phyloP scores from a whole-genome alignment of 2,113 vertebrate genomes.

The Vanacampus margaritifer region DNA sequence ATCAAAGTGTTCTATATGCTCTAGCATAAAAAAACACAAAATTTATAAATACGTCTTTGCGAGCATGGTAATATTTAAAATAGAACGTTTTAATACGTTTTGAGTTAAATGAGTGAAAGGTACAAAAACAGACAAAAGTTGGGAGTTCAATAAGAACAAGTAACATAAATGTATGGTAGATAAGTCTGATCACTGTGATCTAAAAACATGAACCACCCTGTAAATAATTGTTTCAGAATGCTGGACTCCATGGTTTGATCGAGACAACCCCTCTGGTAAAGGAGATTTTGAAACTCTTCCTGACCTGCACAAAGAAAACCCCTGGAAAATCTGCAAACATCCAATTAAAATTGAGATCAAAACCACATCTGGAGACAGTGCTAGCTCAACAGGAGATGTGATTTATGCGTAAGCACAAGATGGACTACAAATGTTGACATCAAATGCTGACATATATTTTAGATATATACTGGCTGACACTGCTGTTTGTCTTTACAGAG shows the following conservation, averaged over 20 bases:
- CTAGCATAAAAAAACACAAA: no score
- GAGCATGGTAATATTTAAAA: no score
- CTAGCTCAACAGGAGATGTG: neutral
- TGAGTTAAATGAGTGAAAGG: no score
- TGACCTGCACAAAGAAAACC: neutral
- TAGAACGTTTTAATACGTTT: no score
- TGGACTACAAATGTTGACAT: neutral
- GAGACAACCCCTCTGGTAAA: neutral
- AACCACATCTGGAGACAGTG: neutral
- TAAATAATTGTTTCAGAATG: neutral
- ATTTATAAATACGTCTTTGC: no score
- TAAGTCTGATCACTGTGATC: no score
- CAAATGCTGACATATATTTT: neutral
- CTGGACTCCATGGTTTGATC: slow-evolving; percentile 3
- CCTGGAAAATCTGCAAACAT: neutral
- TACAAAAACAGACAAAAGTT: no score
- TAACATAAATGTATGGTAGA: neutral
- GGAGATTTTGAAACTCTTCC: slow-evolving; percentile 2
- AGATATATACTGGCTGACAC: neutral
- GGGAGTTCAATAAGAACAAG: no score
- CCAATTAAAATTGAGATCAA: neutral
- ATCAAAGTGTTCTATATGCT: no score
- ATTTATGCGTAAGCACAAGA: neutral
- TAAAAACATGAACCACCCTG: neutral
- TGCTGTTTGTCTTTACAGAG: neutral